Percentiles rank a stretch among this genome's conserved stretches.
Evolutionary conservation across 1,140 invertebrate genomes (phyloP).

Genomic region (Drosophila rhopaloa): DNA sequence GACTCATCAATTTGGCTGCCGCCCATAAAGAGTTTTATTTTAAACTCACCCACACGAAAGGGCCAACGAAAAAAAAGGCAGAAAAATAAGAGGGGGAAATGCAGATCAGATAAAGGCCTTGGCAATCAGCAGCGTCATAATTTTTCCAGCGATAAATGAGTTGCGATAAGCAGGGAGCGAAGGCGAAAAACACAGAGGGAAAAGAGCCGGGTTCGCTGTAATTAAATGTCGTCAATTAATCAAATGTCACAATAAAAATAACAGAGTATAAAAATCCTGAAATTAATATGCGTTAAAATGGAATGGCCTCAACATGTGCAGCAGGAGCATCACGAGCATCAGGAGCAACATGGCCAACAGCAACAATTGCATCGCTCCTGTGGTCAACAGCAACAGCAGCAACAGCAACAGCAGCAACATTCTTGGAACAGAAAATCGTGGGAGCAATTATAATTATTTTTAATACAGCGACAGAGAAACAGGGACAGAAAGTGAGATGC

Average conservation of each 20-base stretch:
- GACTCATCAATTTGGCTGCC: slow-evolving; percentile 72
- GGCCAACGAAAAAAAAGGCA: not conserved
- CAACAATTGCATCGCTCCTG: slow-evolving; percentile 44
- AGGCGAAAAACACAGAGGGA: slow-evolving; percentile 6
- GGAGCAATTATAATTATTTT: slow-evolving; percentile 84
- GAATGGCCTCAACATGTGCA: slow-evolving; percentile 71
- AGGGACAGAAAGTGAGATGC: slow-evolving; percentile 32
- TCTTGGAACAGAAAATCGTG: slow-evolving; percentile 79
- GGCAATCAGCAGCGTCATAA: slow-evolving; percentile 83
- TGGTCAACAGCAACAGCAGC: slow-evolving; percentile 53
- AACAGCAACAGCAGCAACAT: slow-evolving; percentile 54
- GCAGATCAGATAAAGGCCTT: slow-evolving; percentile 75
- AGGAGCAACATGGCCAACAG: slow-evolving; percentile 35
- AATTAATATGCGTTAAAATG: slow-evolving; percentile 84
- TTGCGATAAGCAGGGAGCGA: slow-evolving; percentile 68
- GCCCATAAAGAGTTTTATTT: slow-evolving; percentile 62
- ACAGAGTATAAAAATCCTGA: slow-evolving; percentile 82
- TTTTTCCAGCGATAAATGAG: slow-evolving; percentile 84
- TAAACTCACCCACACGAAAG: slow-evolving; percentile 57
- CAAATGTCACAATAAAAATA: slow-evolving; percentile 84
- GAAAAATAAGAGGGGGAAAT: slow-evolving; percentile 1
- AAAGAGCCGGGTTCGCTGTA: slow-evolving; percentile 55
- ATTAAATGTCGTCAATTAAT: slow-evolving; percentile 85
- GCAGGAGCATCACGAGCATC: slow-evolving; percentile 20
- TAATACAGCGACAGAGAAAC: slow-evolving; percentile 59